Evolutionary conservation across 2,888 invertebrate genomes (phyloP).

Genomic region (Caenorhabditis drosophilae): DNA sequence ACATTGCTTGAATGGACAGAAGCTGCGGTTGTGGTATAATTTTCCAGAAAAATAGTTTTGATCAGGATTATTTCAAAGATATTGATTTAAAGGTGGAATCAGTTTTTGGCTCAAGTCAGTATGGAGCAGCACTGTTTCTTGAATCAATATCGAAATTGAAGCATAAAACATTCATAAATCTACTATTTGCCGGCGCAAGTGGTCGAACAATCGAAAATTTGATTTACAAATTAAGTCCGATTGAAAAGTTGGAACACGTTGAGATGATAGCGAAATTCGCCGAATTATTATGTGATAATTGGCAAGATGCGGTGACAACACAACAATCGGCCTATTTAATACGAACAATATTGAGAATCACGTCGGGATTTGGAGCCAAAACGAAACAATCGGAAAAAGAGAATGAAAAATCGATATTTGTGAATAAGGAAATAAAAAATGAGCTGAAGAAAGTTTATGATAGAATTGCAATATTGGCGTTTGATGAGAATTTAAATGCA

Average conservation of each 20-base stretch:
- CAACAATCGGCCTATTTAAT: constrained; percentile 37
- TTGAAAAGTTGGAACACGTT: constrained; percentile 29
- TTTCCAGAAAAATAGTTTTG: background rate
- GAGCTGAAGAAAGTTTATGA: constrained; percentile 28
- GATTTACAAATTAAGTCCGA: constrained; percentile 33
- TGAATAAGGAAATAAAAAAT: constrained; percentile 16
- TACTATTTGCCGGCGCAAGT: constrained; percentile 46
- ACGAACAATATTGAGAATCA: constrained; percentile 33
- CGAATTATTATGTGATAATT: constrained; percentile 41
- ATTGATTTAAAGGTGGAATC: constrained; percentile 12
- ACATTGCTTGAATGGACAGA: constrained; percentile 44
- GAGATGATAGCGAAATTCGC: constrained; percentile 31
- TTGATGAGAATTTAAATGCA: constrained; percentile 29
- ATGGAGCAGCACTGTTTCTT: constrained; percentile 40
- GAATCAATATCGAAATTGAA: constrained; percentile 36
- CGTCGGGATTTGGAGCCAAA: constrained; percentile 22
- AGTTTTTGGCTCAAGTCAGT: constrained; percentile 29
- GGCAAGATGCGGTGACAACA: constrained; percentile 26
- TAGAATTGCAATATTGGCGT: constrained; percentile 17
- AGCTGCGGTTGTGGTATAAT: constrained; percentile 32
- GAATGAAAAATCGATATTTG: constrained; percentile 17
- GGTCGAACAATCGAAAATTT: constrained; percentile 47
- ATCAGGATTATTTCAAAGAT: background rate
- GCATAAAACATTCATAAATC: constrained; percentile 36
- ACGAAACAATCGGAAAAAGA: constrained; percentile 8